Base-by-base conservation (phyloP, 2,888 invertebrate species). In the Coelinius sp. region DNA sequence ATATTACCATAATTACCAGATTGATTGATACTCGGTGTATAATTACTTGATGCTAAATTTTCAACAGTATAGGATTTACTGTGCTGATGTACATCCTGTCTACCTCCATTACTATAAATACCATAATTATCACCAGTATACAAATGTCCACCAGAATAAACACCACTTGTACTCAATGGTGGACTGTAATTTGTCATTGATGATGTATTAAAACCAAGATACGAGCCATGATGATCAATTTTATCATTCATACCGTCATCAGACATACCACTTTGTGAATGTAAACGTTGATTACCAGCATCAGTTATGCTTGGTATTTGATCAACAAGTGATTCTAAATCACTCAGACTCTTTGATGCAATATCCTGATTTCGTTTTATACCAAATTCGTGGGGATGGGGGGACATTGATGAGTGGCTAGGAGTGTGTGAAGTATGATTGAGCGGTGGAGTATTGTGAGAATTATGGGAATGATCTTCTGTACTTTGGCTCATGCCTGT, bases 281-380 rank as follows among this genome's bases (percentile, higher is more conserved):
- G 86, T 0, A 86, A 76, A 2, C 87, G 82, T 46, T 86, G 86
- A 22, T 78, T 83, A 0, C 85, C 86, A 7, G 93, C 93, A 81
- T 95, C 95, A 70, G 94, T 93, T 88, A 95, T 94, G 81, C 94
- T 94, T 65, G 96, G 96, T 88, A 96, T 96, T 90, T 96, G 96
- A 89, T 96, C 96, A 76, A 96, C 96, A 62, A 96, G 90, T 49
- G 95, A 96, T 88, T 96, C 96, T 59, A 96, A 90, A 20, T 96
- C 96, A 17, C 95, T 95, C 62, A 95, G 89, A 80, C 94, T 95
- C 86, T 95, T 95, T 27, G 94, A 93, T n/a, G 95, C 92, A 38
- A 95, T 94, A 88, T 95, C 95, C 83, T 93, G 93, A 46, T 85
- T 84, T 71, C 85, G 82, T 74, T 87, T 87, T 66, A 86, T 83